phyloP scores from a whole-genome alignment of 1,140 invertebrate genomes.

The Cheumatopsyche charites region DNA sequence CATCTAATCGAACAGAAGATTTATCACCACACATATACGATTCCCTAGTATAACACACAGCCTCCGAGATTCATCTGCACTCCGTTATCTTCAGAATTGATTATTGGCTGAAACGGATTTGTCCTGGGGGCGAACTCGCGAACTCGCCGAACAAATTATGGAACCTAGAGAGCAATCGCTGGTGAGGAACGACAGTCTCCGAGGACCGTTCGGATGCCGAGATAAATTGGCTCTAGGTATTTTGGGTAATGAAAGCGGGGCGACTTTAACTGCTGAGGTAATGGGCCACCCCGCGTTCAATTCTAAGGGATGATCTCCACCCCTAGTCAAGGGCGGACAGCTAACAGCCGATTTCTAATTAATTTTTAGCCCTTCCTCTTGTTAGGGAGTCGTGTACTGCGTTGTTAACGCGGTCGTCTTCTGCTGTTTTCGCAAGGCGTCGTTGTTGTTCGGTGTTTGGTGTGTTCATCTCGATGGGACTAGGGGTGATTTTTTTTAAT shows the following conservation, averaged over 20 bases:
- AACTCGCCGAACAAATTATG: conserved; percentile 43
- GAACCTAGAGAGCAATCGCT: conserved; percentile 19
- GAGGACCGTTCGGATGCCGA: conserved; percentile 20
- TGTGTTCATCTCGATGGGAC: too few species aligned
- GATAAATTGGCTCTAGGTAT: conserved; percentile 46
- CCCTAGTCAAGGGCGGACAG: neutral
- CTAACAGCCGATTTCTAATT: conserved; percentile 5
- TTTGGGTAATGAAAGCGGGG: conserved; percentile 45
- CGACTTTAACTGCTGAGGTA: conserved; percentile 46
- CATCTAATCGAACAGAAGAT: too few species aligned
- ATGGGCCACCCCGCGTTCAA: conserved; percentile 38
- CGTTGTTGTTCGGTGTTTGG: too few species aligned
- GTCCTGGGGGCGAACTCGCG: conserved; percentile 16
- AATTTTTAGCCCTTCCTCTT: conserved; percentile 12
- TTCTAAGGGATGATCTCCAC: conserved; percentile 14
- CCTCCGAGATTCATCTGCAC: neutral
- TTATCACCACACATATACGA: too few species aligned
- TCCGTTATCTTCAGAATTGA: neutral
- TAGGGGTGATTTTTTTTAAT: too few species aligned
- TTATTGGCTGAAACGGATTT: conserved; percentile 19
- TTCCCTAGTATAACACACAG: too few species aligned
- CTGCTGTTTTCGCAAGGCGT: too few species aligned
- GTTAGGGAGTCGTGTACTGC: too few species aligned
- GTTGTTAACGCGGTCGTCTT: too few species aligned
- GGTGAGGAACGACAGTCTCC: conserved; percentile 20